Evolutionary conservation across 2,797 vertebrate species (phyloP).

Genomic region (Phaenicophaeus curvirostris): DNA sequence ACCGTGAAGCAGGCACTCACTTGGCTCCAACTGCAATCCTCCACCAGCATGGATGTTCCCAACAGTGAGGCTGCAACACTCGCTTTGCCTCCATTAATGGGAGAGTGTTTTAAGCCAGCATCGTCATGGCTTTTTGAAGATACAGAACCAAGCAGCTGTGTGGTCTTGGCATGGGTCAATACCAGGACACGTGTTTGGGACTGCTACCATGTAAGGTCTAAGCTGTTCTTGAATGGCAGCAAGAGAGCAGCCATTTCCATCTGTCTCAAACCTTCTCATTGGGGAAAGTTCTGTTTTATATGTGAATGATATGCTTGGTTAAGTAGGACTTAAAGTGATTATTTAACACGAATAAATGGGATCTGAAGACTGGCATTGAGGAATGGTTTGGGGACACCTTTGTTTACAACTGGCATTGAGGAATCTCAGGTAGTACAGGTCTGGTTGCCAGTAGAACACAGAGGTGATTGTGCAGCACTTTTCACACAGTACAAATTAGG

Average conservation of each 20-base stretch:
- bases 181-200: rapidly evolving
- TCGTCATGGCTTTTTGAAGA: not conserved
- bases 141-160: rapidly evolving
- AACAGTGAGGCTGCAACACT: rapidly evolving
- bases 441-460: rapidly evolving
- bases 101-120: not conserved
- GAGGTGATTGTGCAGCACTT: not conserved
- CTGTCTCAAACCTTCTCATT: not conserved
- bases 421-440: not conserved
- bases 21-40: not conserved
- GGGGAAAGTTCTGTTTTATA: not conserved
- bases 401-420: not conserved
- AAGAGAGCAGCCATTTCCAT: not conserved
- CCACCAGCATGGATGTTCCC: rapidly evolving
- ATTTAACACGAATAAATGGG: not conserved
- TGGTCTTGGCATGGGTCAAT: not conserved
- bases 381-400: rapidly evolving
- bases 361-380: not conserved
- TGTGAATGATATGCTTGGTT: not conserved
- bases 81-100: not conserved
- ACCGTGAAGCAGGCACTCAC: rapidly evolving
- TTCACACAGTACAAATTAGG: not conserved
- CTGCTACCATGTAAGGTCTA: not conserved
- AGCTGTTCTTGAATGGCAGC: rapidly evolving
- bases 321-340: not conserved